A percentile compares a stretch with the other conserved stretches of the same genome.
Conservation (phyloP, 1,140 invertebrate genomes). For the Cylas formicarius region DNA sequence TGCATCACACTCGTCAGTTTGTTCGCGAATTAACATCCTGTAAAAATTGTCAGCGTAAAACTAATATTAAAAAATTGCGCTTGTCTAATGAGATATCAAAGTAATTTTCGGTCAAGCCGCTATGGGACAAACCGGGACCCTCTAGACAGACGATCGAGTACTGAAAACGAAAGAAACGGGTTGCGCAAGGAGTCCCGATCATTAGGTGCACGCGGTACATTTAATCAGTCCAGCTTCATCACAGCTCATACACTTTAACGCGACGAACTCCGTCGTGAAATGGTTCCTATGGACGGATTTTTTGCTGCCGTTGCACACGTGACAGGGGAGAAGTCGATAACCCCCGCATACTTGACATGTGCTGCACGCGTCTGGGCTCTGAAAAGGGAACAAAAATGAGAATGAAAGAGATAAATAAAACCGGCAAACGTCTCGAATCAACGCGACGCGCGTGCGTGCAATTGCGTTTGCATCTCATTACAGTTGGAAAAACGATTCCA, state of each 20-base stretch:
- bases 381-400: conserved; percentile 43
- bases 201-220: conserved; percentile 66
- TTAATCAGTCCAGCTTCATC: conserved; percentile 87
- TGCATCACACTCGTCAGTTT: no score
- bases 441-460: no score
- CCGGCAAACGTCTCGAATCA: no score
- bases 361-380: conserved; percentile 68
- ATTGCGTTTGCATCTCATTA: no score
- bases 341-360: conserved; percentile 86
- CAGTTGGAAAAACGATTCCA: no score
- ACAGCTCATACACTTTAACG: conserved; percentile 94
- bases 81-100: no score
- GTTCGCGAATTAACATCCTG: no score
- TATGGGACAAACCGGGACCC: no score
- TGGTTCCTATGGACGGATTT: conserved; percentile 90
- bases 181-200: conserved; percentile 7
- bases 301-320: conserved; percentile 88
- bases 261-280: conserved; percentile 88
- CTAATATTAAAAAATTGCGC: no score
- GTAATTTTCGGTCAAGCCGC: no score
- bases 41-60: no score
- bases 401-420: not conserved
- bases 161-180: no score
- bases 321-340: conserved; percentile 80
- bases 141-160: not conserved